phyloP scores from a whole-genome alignment of 2,797 vertebrate genomes.

The Dryobates pubescens region DNA sequence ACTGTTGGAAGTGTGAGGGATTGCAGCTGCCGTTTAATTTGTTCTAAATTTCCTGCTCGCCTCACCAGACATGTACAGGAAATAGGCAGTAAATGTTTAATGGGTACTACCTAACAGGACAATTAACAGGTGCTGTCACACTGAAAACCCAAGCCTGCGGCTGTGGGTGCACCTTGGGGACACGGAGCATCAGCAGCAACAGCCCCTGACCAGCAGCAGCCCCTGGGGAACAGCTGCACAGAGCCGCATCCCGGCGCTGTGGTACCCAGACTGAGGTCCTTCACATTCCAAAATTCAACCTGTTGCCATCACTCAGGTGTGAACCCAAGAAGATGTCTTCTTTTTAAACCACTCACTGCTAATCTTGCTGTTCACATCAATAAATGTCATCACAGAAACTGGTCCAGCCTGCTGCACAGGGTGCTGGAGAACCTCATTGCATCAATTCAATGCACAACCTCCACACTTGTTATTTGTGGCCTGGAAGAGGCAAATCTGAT shows the following conservation, averaged over 20 bases:
- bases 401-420: not conserved
- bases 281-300: not conserved
- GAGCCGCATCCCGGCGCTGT: rapidly evolving
- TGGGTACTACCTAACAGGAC: constrained; percentile 72
- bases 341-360: not conserved
- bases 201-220: not conserved
- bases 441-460: too few relatives aligned
- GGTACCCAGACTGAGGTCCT: not conserved
- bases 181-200: not conserved
- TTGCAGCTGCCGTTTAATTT: constrained; percentile 78
- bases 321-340: not conserved
- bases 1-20: constrained; percentile 62
- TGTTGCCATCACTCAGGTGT: rapidly evolving
- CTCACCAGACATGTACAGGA: constrained; percentile 77
- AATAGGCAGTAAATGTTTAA: constrained; percentile 81
- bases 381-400: not conserved
- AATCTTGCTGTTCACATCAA: not conserved
- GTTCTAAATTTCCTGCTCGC: constrained; percentile 79
- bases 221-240: not conserved
- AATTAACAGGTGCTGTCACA: constrained; percentile 78
- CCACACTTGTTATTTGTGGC: not conserved
- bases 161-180: not conserved
- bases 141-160: constrained; percentile 16
- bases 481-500: not conserved
- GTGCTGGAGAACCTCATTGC: not conserved